Evolutionary conservation across 2,113 vertebrate species (phyloP), one percentile per base, ranked within the genome.

Genomic region (Boleophthalmus pectinirostris): DNA sequence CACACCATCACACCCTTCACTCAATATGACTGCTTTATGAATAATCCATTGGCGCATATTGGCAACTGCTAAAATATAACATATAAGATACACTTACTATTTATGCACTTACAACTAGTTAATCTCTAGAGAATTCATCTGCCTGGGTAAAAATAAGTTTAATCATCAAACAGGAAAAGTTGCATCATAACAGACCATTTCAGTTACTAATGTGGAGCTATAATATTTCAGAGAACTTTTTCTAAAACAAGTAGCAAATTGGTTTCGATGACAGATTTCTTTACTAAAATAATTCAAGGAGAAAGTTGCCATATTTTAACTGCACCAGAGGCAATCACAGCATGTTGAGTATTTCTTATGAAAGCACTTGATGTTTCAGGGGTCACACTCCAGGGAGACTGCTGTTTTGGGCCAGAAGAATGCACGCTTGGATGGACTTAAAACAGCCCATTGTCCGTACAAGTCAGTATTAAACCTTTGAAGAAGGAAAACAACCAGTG

Each of bases 321-420:
- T 12, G 1, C 33, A 63, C 60, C 29, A 7, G 15, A 35, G 61
- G 33, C 33, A 64, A 64, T 64, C 29, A 38, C 61, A 64, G 61
- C 33, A 16, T 38, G 61, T 21, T 64, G n/a, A 54, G 51, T 16
- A 29, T 66, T 46, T 11, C 23, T 54, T 35, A 63, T 70, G 21
- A 47, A 61, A 57, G 18, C 25, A 70, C 24, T 15, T 24, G 15
- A 56, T 78, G 64, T 64, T 51, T 35, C 18, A 60, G 29, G 70
- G 66, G 70, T 79, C 74, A 86, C 63, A 73, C 78, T 80, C 70
- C 66, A 60, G 63, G 75, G 74, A 82, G 53, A 82, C 66, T 35
- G 80, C 38, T 72, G 68, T 24, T 56, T 84, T 72, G 68, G 77
- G 18, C 38, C 77, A 53, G 70, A 64, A 64, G 33, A 86, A 76